A percentile compares a stretch with the other conserved stretches of the same genome.
These are phyloP conservation scores for Astreopora myriophthalma DNA, from an alignment of 64 coral and sea anemone species.

Conservation along the genomic window DNA sequence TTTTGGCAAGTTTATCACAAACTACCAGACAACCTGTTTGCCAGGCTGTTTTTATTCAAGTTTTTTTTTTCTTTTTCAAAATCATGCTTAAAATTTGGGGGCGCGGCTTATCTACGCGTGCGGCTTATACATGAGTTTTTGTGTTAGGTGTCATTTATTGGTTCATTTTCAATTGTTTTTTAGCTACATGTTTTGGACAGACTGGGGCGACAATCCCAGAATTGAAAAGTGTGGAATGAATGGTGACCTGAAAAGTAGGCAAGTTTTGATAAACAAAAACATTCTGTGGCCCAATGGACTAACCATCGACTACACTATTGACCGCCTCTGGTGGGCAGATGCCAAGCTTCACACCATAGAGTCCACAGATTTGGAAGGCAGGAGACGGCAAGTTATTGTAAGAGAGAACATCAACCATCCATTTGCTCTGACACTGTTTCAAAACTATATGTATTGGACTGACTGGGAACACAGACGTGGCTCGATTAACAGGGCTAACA, in stretches of 20 bases:
- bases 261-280: conserved; percentile 25
- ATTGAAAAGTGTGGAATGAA: conserved; percentile 85
- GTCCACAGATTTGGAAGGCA: conserved; percentile 63
- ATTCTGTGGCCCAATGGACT: conserved; percentile 91
- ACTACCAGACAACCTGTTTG: too few relatives aligned
- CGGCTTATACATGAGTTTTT: too few relatives aligned
- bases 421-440: conserved; percentile 60
- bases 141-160: not conserved
- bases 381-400: conserved; percentile 42
- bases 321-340: conserved; percentile 89
- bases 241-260: conserved; percentile 41
- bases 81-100: too few relatives aligned
- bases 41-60: too few relatives aligned
- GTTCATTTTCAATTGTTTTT: not conserved
- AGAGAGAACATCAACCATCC: conserved; percentile 56
- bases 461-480: conserved; percentile 64
- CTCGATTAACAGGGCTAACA: conserved; percentile 77
- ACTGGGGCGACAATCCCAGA: conserved; percentile 81
- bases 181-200: conserved; percentile 93
- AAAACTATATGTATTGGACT: conserved; percentile 73
- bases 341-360: conserved; percentile 80
- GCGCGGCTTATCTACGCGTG: too few relatives aligned
- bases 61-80: too few relatives aligned
- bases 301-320: conserved; percentile 71
- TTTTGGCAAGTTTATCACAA: too few relatives aligned